A percentile compares a stretch with the other conserved stretches of the same genome.
These are phyloP conservation scores for Tuta absoluta DNA, from an alignment of 2,888 invertebrate genomes.

Conservation along the genomic window DNA sequence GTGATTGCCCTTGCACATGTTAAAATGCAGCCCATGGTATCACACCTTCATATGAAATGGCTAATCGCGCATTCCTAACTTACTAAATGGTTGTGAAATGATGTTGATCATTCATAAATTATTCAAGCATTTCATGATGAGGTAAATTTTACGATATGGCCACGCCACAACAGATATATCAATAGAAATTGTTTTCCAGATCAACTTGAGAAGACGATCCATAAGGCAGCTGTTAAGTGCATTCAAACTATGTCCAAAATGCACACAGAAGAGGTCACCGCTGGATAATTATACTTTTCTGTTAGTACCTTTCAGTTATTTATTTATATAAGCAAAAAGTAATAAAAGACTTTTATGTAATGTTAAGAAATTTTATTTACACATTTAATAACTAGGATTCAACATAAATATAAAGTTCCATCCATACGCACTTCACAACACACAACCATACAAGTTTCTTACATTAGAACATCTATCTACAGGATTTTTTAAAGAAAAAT, in stretches of 20 bases:
- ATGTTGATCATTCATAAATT: too few relatives aligned
- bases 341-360: conserved; percentile 28
- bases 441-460: conserved; percentile 20
- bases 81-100: too few relatives aligned
- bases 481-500: background rate
- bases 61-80: too few relatives aligned
- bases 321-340: background rate
- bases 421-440: conserved; percentile 33
- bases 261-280: conserved; percentile 57
- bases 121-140: too few relatives aligned
- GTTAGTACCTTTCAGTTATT: conserved; percentile 15
- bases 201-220: conserved; percentile 87
- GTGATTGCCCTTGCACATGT: too few relatives aligned
- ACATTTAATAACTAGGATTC: conserved; percentile 62
- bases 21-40: too few relatives aligned
- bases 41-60: too few relatives aligned
- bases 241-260: conserved; percentile 79
- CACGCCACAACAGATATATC: too few relatives aligned
- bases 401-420: conserved; percentile 56
- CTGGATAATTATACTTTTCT: conserved; percentile 45
- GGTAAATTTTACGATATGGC: too few relatives aligned
- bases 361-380: conserved; percentile 71
- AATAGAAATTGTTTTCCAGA: conserved; percentile 83
- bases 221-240: conserved; percentile 88
- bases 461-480: conserved; percentile 14